A percentile compares a stretch with the other conserved stretches of the same genome.
Conservation (phyloP, 2,888 invertebrate species). For the Melinaea menophilus region DNA sequence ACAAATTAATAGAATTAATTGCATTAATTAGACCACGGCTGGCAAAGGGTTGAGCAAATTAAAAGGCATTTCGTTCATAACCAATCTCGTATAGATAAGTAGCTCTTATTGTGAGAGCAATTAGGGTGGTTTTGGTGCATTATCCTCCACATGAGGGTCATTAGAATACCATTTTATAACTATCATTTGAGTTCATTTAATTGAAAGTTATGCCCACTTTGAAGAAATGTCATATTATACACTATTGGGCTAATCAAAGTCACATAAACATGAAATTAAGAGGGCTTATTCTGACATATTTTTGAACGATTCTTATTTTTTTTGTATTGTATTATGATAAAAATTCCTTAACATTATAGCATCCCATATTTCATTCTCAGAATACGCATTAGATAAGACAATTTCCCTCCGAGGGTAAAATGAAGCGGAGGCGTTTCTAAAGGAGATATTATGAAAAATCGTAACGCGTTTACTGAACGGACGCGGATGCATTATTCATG, state of each 20-base stretch:
- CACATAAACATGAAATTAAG: too few relatives aligned
- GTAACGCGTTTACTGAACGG: conserved; percentile 74
- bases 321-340: background rate
- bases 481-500: conserved; percentile 71
- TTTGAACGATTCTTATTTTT: too few relatives aligned
- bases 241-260: too few relatives aligned
- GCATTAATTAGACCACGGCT: conserved; percentile 72
- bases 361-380: background rate
- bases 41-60: conserved; percentile 69
- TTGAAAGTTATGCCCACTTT: conserved; percentile 10
- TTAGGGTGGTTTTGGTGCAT: conserved; percentile 15
- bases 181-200: conserved; percentile 16
- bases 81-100: conserved; percentile 25
- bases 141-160: conserved; percentile 51
- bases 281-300: too few relatives aligned
- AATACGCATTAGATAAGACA: conserved; percentile 21
- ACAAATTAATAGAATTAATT: conserved; percentile 73
- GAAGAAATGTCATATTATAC: background rate
- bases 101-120: conserved; percentile 2
- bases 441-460: conserved; percentile 75
- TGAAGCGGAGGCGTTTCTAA: conserved; percentile 44
- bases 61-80: conserved; percentile 50
- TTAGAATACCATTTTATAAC: conserved; percentile 48
- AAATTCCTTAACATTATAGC: background rate
- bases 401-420: conserved; percentile 41